Evolutionary conservation across 2,113 vertebrate species (phyloP).

Genomic region (Chloropsis cyanopogon): DNA sequence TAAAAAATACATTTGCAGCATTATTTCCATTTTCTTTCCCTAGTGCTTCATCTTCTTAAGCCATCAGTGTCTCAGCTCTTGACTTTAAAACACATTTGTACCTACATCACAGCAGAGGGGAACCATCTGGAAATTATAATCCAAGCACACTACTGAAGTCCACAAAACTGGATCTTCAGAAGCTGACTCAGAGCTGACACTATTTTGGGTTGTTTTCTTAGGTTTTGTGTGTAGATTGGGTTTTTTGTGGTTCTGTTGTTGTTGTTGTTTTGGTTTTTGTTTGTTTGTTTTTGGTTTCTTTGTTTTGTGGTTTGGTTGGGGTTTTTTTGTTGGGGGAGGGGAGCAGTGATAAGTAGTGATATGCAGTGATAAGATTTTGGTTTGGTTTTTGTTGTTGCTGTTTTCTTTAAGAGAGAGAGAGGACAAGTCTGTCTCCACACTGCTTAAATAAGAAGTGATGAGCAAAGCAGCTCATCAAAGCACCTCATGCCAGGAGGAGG

Average conservation of each 20-base stretch:
- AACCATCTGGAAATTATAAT: background rate
- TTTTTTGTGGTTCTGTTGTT: background rate
- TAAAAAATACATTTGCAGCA: background rate
- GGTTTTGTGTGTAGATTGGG: background rate
- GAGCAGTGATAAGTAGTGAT: too few species aligned
- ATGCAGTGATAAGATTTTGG: too few species aligned
- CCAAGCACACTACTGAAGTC: background rate
- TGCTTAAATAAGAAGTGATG: background rate
- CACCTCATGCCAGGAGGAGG: background rate
- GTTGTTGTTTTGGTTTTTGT: too few species aligned
- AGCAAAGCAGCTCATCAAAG: background rate
- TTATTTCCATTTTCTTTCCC: background rate
- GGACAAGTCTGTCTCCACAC: background rate
- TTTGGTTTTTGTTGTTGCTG: background rate
- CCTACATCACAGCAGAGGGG: background rate
- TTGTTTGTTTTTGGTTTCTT: background rate
- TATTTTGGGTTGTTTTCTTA: background rate
- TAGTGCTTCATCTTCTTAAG: background rate
- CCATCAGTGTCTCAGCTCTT: background rate
- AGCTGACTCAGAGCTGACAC: background rate
- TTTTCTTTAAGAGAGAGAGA: background rate
- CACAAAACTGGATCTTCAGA: background rate
- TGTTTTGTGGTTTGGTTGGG: too few species aligned
- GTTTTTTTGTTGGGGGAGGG: fast-evolving
- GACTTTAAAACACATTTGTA: background rate